A percentile compares a stretch with the other conserved stretches of the same genome.
Evolutionary conservation across 2,113 vertebrate species (phyloP).

Genomic region (Eretmochelys imbricata): DNA sequence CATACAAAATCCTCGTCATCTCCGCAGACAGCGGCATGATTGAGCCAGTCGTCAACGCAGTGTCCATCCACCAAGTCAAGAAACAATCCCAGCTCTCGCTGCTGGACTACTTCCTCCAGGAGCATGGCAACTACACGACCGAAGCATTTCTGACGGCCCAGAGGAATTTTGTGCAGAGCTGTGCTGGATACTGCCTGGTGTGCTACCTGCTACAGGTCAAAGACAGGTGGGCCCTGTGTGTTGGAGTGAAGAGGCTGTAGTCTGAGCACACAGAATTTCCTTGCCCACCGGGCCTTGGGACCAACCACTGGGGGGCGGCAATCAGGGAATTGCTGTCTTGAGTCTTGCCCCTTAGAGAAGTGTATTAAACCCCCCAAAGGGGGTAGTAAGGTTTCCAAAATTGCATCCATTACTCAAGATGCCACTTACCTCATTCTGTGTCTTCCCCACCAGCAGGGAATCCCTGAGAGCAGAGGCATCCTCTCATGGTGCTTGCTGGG

Average conservation of each 20-base stretch:
- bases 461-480: background rate
- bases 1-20: constrained; percentile 96
- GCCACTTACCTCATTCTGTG: background rate
- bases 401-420: background rate
- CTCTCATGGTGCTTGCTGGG: accelerated
- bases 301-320: background rate
- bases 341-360: background rate
- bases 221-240: constrained; percentile 83
- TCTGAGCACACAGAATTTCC: no score
- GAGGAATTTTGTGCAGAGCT: constrained; percentile 94
- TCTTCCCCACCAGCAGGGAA: accelerated
- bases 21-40: constrained; percentile 97
- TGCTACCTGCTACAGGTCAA: constrained; percentile 98
- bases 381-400: background rate
- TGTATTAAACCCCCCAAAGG: background rate
- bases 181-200: constrained; percentile 92
- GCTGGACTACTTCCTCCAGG: constrained; percentile 94
- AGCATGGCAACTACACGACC: constrained; percentile 87
- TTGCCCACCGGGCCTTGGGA: background rate
- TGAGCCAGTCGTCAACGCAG: constrained; percentile 94
- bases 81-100: constrained; percentile 94
- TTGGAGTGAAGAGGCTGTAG: background rate
- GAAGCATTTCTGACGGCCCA: constrained; percentile 93
- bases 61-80: constrained; percentile 97
- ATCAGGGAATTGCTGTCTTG: background rate